Evolutionary conservation across 1,140 invertebrate genomes (phyloP), one percentile per base, ranked within the genome.

Genomic region (Drosophila pectinifera): DNA sequence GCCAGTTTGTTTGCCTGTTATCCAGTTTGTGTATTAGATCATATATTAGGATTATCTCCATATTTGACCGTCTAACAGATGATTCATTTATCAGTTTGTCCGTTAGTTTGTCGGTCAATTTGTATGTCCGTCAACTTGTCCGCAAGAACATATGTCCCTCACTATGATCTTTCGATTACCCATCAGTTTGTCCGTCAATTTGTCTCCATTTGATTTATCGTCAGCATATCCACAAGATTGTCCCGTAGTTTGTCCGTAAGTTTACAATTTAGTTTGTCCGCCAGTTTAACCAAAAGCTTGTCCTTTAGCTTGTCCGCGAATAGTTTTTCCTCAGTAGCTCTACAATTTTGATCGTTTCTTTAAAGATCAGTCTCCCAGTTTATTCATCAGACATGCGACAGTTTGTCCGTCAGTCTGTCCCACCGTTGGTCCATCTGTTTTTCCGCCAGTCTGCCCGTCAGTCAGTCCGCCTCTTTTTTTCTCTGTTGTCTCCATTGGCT

Each of bases 241-340:
- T n/a, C n/a, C n/a, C n/a, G n/a, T n/a, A 34, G 31, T 62, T 53
- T 46, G 31, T 53, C 45, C 34, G 36, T 55, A n/a, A n/a, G n/a
- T n/a, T n/a, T n/a, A n/a, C 36, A 18, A 22, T 58, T 39, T 26
- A n/a, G 49, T 1, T 10, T 18, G 14, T 26, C 22, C 13, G 2
- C 4, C 5, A 36, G 34, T 4, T 14, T 14, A 14, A 5, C 13
- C 4, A 14, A 1, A 14, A 36, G 36, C 10, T 38, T 38, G 2
- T 38, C 5, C 36, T 3, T 46, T 46, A 24, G 1, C 5, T n/a
- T 8, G 0, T 7, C 1, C 7, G 26, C 7, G 7, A 8, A 8
- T 22, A 34, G 8, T 36, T 48, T 28, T 53, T 49, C 45, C 26
- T 45, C 36, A 34, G 24, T 10, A 46, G n/a, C 0, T 20, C 18